Percentiles rank a stretch among this genome's conserved stretches.
Evolutionary conservation across 2,797 vertebrate species (phyloP).

Genomic region (Acomys russatus): DNA sequence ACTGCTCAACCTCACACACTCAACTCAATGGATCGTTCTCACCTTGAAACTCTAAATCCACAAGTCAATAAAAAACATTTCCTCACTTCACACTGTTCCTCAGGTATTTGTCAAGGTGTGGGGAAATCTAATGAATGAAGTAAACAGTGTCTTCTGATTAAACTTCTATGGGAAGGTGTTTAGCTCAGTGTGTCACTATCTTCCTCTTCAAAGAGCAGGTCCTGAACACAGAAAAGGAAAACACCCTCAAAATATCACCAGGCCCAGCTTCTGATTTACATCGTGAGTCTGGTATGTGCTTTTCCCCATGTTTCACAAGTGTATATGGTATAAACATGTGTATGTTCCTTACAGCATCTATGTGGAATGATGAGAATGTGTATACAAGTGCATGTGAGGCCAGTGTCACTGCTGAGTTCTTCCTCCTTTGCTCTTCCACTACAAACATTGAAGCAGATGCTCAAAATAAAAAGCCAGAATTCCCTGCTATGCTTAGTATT

Average conservation of each 20-base stretch:
- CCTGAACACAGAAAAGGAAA: background rate
- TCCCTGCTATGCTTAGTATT: background rate
- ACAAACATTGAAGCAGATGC: background rate
- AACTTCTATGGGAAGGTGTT: too few relatives aligned
- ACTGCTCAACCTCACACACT: background rate
- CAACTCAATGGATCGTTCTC: background rate
- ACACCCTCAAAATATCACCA: background rate
- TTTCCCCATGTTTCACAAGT: background rate
- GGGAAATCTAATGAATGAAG: background rate
- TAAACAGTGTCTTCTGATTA: too few relatives aligned
- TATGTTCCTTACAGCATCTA: background rate
- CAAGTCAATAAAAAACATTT: background rate
- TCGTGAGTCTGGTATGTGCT: background rate
- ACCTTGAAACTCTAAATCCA: background rate
- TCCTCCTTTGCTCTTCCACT: background rate
- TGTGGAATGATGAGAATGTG: too few relatives aligned
- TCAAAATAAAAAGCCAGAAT: background rate
- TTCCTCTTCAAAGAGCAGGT: background rate
- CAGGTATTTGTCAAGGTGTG: background rate
- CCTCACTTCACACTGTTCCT: background rate
- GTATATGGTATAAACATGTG: background rate
- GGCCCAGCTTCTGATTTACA: background rate
- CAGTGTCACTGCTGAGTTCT: background rate
- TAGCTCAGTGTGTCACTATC: background rate
- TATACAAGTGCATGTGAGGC: background rate